These are phyloP conservation scores for Rhinichthys osculus DNA, from an alignment of 2,797 vertebrate genomes.

Conservation along the genomic window DNA sequence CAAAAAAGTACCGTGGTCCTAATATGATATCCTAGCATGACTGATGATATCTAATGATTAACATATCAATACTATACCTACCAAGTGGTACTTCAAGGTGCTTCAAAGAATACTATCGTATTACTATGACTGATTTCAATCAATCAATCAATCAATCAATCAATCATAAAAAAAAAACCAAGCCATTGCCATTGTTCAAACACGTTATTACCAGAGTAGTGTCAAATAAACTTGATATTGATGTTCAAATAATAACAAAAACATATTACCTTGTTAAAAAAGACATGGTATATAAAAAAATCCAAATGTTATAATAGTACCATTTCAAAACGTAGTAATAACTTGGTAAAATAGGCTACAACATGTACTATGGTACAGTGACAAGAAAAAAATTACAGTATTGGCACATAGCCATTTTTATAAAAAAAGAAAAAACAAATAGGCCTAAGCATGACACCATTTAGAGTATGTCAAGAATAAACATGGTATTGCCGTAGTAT, in stretches of 20 bases:
- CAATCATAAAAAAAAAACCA: neutral
- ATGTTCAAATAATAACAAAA: neutral
- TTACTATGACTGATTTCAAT: neutral
- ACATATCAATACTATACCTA: neutral
- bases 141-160: neutral
- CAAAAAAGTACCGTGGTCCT: constrained; percentile 1
- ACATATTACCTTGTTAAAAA: too few species aligned
- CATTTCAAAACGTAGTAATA: neutral
- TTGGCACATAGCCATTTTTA: neutral
- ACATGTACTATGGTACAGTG: neutral
- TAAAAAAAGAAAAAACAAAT: neutral
- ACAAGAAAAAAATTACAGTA: neutral
- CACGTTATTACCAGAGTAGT: neutral
- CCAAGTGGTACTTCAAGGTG: neutral
- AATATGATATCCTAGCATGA: too few species aligned
- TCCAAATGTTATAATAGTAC: neutral
- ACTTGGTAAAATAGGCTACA: neutral
- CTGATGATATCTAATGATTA: neutral
- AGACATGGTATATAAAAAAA: neutral
- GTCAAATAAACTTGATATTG: neutral
- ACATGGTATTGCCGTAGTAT: neutral
- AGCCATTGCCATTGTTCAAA: neutral
- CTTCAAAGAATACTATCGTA: neutral
- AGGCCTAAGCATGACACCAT: neutral
- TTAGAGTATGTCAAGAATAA: neutral